A percentile compares a stretch with the other conserved stretches of the same genome.
These are phyloP conservation scores for Cricetomys ansorgei DNA, from an alignment of 2,113 vertebrate genomes.

Conservation along the genomic window DNA sequence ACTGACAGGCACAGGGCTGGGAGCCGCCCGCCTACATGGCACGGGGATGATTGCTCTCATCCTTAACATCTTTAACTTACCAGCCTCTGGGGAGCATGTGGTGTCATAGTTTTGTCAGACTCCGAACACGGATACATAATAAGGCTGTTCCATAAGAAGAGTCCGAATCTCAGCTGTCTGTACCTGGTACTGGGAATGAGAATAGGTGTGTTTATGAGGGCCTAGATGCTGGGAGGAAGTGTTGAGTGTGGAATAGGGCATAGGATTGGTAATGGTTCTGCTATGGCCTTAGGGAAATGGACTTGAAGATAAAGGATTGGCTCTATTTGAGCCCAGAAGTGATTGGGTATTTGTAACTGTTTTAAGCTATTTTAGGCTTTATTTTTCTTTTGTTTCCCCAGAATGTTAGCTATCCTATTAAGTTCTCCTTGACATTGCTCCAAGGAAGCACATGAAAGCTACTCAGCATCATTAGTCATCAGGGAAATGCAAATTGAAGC, in stretches of 20 bases:
- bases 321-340: neutral
- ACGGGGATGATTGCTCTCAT: neutral
- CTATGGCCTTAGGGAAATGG: neutral
- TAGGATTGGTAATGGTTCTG: neutral
- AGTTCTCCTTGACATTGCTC: neutral
- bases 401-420: constrained; percentile 1
- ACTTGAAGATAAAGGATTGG: neutral
- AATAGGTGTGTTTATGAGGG: neutral
- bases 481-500: constrained; percentile 50
- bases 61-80: too few species aligned
- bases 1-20: neutral
- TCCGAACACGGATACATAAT: neutral
- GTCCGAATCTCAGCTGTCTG: neutral
- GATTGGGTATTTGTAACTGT: neutral
- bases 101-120: neutral
- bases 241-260: neutral
- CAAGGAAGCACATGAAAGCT: neutral
- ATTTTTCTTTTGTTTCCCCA: neutral
- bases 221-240: accelerated
- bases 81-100: neutral
- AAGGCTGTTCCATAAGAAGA: neutral
- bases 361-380: constrained; percentile 16
- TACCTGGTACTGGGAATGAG: neutral
- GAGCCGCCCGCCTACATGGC: neutral
- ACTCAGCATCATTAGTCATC: neutral